Evolutionary conservation across 2,888 invertebrate genomes (phyloP), one percentile per base, ranked within the genome.

Genomic region (Nephrotoma appendiculata): DNA sequence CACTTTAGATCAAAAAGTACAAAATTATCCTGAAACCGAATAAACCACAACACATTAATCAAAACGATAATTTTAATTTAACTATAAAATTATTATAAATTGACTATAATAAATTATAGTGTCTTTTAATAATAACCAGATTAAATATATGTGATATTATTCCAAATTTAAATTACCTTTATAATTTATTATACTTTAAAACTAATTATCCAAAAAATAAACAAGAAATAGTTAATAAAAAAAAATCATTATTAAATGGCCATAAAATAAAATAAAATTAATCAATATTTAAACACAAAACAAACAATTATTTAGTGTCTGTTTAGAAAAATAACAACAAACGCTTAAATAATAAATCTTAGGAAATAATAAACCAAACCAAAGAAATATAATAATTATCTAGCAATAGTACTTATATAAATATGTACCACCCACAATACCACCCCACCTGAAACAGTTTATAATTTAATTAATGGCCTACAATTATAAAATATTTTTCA

Each of bases 151-250:
- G 52, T 57, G 52, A 57, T 57, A 57, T 57, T 57, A 57, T 57
- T 57, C n/a, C 1, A 31, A 31, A 31, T 31, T 31, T 31, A 31
- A 31, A 31, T 31, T 2, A 3, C 31, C 31, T 3, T 31, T 31
- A 31, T 31, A 44, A 44, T 44, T 44, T 44, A 44, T 44, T 44
- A 44, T 44, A 31, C 31, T 44, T 44, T 44, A 44, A 11, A 44
- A 44, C 1, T 44, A 44, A 44, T 86, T 87, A 86, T 41, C 41
- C 44, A 44, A 83, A 85, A 86, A 85, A 52, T 85, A 31, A 86
- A 85, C 83, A 86, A 41, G 52, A 84, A 12, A 86, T 83, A 85
- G 86, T 83, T 11, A 43, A 83, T 19, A 86, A 83, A 83, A 5
- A 84, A 84, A 42, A 44, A 86, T n/a, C 44, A 86, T 31, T 86